Percentiles rank a stretch among this genome's conserved stretches.
Evolutionary conservation across 1,140 invertebrate species (phyloP).

Genomic region (Drosophila pachea): DNA sequence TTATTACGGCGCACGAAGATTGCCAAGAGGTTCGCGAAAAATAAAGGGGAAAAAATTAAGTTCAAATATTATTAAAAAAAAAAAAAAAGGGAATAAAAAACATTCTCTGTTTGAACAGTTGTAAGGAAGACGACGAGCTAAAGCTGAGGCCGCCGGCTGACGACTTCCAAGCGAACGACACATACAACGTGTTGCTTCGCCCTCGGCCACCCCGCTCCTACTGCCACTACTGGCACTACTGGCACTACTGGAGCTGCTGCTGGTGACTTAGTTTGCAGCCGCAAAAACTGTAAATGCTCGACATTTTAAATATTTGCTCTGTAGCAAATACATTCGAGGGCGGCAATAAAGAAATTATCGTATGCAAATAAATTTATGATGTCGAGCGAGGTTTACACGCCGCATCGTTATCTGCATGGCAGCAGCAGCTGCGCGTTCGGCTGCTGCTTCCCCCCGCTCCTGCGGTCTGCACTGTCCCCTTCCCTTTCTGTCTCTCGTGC

Average conservation of each 20-base stretch:
- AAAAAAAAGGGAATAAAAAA: conserved; percentile 13
- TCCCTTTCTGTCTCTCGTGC: too few species aligned
- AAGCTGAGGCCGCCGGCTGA: conserved; percentile 18
- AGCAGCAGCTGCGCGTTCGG: conserved; percentile 18
- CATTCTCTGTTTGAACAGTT: conserved; percentile 65
- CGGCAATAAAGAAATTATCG: conserved; percentile 73
- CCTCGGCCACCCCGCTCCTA: neutral
- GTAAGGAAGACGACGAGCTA: conserved; percentile 54
- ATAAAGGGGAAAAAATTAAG: conserved; percentile 20
- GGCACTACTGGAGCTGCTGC: neutral
- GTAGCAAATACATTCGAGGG: conserved; percentile 16
- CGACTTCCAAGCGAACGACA: conserved; percentile 9
- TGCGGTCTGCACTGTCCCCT: too few species aligned
- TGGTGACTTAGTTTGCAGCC: conserved; percentile 3
- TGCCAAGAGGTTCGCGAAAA: conserved; percentile 50
- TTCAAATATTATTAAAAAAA: conserved; percentile 50
- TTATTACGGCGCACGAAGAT: conserved; percentile 57
- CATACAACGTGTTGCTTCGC: neutral
- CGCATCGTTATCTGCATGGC: conserved; percentile 51
- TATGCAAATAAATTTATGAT: conserved; percentile 72
- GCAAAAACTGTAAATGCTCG: conserved; percentile 2
- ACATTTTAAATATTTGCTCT: conserved; percentile 50
- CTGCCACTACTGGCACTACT: neutral
- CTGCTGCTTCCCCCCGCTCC: too few species aligned
- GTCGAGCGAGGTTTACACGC: conserved; percentile 34